These are phyloP conservation scores for Enteromius mattozi DNA, from an alignment of 2,797 vertebrate genomes.

Conservation along the genomic window DNA sequence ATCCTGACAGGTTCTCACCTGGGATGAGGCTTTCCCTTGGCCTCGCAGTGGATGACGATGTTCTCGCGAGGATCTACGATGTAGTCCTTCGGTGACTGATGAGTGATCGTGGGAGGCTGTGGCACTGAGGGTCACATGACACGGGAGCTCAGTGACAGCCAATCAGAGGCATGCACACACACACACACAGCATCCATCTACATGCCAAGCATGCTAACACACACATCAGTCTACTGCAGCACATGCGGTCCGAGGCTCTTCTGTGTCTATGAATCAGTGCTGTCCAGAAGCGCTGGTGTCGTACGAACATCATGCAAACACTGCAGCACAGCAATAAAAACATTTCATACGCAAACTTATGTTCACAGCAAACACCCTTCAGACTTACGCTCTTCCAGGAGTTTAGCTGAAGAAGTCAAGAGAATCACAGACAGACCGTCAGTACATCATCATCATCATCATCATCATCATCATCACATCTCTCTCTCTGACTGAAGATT, in stretches of 20 bases:
- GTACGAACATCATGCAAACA: conserved; percentile 70
- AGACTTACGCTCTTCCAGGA: conserved; percentile 99
- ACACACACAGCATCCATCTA: conserved; percentile 1
- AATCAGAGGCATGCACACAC: conserved; percentile 17
- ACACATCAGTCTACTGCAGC: not conserved
- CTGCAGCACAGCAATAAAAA: conserved; percentile 32
- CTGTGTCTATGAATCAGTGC: not conserved
- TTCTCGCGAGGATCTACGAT: conserved; percentile 96
- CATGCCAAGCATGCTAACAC: not conserved
- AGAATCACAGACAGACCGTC: conserved; percentile 83
- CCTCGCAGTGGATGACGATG: conserved; percentile 95
- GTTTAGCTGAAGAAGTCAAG: conserved; percentile 84
- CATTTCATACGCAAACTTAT: conserved; percentile 63
- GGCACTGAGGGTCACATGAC: conserved; percentile 81
- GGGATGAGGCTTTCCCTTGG: conserved; percentile 95
- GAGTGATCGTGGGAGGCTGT: conserved; percentile 94
- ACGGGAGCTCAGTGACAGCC: not conserved
- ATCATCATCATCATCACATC: conserved; percentile 51
- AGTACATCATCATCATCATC: conserved; percentile 73
- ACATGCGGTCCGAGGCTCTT: conserved; percentile 20
- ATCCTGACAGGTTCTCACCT: conserved; percentile 73
- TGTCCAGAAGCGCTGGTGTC: conserved; percentile 38
- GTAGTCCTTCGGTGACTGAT: conserved; percentile 95
- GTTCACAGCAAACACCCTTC: conserved; percentile 53
- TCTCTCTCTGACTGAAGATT: not conserved